Evolutionary conservation across 2,888 invertebrate species (phyloP), one percentile per base, ranked within the genome.

Genomic region (Elysia crispata): DNA sequence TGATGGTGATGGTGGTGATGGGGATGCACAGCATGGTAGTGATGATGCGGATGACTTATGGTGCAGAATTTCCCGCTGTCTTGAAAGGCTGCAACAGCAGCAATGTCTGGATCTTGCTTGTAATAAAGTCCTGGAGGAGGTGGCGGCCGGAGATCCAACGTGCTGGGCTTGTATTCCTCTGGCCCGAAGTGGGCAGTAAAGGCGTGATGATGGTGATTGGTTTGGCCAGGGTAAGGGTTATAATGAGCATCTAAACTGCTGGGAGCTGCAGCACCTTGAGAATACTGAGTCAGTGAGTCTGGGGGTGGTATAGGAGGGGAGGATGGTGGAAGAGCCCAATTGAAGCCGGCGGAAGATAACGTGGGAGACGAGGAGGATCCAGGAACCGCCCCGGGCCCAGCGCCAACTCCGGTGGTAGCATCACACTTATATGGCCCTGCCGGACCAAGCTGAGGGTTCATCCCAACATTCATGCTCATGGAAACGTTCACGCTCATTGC

Each of bases 381-480:
- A 6, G 41, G 11, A 6, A 41, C 41, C 6, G 77, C 75, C 28
- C 57, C 54, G 20, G 77, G 64, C 23, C 69, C 75, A 69, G 60
- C 49, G 67, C 81, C 18, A 73, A 60, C 67, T 25, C 79, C 30
- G 3, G 60, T 23, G 62, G 50, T n/a, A 41, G 66, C 76, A 67
- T 79, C 79, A 66, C 77, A 81, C 79, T 77, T 83, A 62, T 77
- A 81, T 28, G 83, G 83, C 80, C 84, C 84, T 80, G 84, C 87
- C 28, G 83, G 84, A 57, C 85, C 87, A 49, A 86, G 84, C 62
- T 85, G 85, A 8, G 87, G 85, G 18, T 93, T 92, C 79, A 93
- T 93, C 81, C 97, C 97, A 96, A 98, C 97, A 80, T 98, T 98
- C 98, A 98, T 98, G 92, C 97, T 98, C 98, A 98, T 98, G 87